Evolutionary conservation across 2,888 invertebrate genomes (phyloP).

Genomic region (Pimpla rufipes): DNA sequence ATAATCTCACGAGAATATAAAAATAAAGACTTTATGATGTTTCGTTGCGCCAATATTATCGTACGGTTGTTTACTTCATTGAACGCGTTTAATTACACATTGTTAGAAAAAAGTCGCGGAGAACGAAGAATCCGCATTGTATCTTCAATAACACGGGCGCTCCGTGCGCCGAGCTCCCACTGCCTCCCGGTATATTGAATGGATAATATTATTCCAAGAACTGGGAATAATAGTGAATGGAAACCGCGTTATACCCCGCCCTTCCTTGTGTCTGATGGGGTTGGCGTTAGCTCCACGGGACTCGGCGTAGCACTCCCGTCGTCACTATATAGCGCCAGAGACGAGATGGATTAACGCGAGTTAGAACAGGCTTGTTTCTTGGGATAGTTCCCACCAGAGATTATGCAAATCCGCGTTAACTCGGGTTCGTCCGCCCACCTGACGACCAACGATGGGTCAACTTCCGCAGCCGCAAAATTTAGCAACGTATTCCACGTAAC

Average conservation of each 20-base stretch:
- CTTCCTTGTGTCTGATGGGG: conserved; percentile 37
- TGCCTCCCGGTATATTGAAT: conserved; percentile 33
- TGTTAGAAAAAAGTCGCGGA: not conserved
- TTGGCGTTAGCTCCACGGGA: conserved; percentile 43
- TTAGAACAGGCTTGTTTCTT: conserved; percentile 72
- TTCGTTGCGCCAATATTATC: not conserved
- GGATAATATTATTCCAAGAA: conserved; percentile 52
- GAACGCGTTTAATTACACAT: not conserved
- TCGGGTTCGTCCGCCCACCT: conserved; percentile 56
- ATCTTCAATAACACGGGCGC: conserved; percentile 8
- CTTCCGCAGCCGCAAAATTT: conserved; percentile 48
- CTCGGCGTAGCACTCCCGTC: conserved; percentile 19
- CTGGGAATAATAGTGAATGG: conserved; percentile 49
- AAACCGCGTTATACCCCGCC: conserved; percentile 51
- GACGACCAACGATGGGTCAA: conserved; percentile 57
- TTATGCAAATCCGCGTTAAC: conserved; percentile 73
- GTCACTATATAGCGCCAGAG: conserved; percentile 23
- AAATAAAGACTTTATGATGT: not conserved
- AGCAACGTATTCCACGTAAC: conserved; percentile 23
- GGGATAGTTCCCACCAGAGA: conserved; percentile 69
- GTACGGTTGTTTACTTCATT: not conserved
- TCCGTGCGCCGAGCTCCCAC: not conserved
- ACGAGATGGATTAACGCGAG: conserved; percentile 63
- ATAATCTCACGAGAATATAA: too few species aligned
- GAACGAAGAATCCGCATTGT: not conserved